Base-by-base conservation (phyloP, 2,113 vertebrate genomes). In the Epinephelus moara region DNA sequence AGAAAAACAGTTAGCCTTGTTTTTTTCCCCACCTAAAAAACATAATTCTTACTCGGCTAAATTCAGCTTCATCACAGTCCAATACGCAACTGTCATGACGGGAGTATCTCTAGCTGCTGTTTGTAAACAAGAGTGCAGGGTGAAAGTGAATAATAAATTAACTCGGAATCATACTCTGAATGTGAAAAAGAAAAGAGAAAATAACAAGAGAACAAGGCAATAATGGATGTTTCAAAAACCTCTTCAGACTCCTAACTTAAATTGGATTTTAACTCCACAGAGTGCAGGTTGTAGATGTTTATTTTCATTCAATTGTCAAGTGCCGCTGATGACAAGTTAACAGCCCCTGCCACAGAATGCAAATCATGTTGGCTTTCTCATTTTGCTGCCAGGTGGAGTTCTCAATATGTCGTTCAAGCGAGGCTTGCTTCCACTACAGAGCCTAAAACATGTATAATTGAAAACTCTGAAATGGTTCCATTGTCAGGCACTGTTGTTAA, bases 291-390 rank as follows among this genome's bases (percentile, higher is more conserved):
- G 68, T 72, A 83, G 71, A 85, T 91, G 86, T 90, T 91, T 88
- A 85, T 93, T 93, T 92, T 82, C 82, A 91, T 91, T 93, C 86
- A 84, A 77, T 84, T 84, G 85, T 93, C 90, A 91, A 86, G 87
- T 33, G 63, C 80, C 19, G 45, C 83, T 83, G 85, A 83, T 92
- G 94, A 92, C 91, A 94, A 89, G 93, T 92, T 92, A 93, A 91
- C 85, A 92, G 89, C 84, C 66, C 33, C 55, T 61, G 80, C 74
- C 80, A 81, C 50, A 71, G 85, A 90, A 90, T 86, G 92, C 90
- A 91, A 93, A 89, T 91, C 66, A 66, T 69, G 73, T 80, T 61
- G 62, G 78, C 73, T 84, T 85, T 91, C 87, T 91, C 74, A 89
- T 91, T 92, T 89, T 61, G 49, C 90, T 91, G 88, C 89, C 91